phyloP scores from a whole-genome alignment of 2,113 vertebrate species.

The Falco punctatus region DNA sequence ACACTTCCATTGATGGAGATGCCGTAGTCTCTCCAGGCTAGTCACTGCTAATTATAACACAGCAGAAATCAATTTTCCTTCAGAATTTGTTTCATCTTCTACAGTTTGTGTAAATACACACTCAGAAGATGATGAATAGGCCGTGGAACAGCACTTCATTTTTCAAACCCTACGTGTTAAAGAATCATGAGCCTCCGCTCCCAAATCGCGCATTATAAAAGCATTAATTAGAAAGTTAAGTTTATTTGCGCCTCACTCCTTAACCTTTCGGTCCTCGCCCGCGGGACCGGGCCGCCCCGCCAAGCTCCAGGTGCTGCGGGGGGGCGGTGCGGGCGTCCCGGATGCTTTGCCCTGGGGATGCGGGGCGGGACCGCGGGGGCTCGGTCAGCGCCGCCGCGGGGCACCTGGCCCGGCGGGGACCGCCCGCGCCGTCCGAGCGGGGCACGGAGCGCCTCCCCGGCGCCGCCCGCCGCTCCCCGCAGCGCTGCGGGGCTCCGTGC shows the following conservation, averaged over 20 bases:
- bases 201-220: rapidly evolving
- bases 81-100: background rate
- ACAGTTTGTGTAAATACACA: background rate
- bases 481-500: background rate
- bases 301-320: background rate
- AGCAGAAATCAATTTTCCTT: background rate
- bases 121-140: rapidly evolving
- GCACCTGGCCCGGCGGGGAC: background rate
- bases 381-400: background rate
- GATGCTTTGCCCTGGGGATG: background rate
- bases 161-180: background rate
- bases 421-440: background rate
- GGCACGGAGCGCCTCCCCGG: background rate
- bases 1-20: background rate
- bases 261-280: background rate
- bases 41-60: background rate
- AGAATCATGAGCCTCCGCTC: background rate
- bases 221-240: rapidly evolving
- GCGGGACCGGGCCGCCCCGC: background rate
- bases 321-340: too few relatives aligned
- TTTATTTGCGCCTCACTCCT: background rate
- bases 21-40: background rate
- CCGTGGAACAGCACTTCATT: background rate
- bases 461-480: background rate
- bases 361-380: background rate